A percentile compares a stretch with the other conserved stretches of the same genome.
phyloP scores from a whole-genome alignment of 2,888 invertebrate genomes.

The Bellardia pandia region DNA sequence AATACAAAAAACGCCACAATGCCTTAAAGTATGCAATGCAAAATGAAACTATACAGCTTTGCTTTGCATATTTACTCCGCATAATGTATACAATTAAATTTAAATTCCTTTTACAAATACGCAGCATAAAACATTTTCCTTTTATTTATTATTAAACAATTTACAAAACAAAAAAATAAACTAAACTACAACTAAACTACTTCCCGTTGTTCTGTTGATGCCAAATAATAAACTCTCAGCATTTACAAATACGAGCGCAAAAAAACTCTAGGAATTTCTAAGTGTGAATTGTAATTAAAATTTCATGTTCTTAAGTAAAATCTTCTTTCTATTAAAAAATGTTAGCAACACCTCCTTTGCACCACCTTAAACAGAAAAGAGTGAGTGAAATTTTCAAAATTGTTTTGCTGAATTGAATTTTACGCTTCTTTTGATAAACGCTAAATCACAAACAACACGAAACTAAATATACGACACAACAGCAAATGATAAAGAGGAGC shows the following conservation, averaged over 20 bases:
- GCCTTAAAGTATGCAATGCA: slow-evolving; percentile 57
- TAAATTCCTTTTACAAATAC: slow-evolving; percentile 50
- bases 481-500: slow-evolving; percentile 2
- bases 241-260: slow-evolving; percentile 32
- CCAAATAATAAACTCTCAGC: slow-evolving; percentile 52
- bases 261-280: slow-evolving; percentile 21
- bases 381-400: slow-evolving; percentile 43
- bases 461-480: neutral
- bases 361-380: neutral
- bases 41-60: slow-evolving; percentile 46
- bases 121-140: slow-evolving; percentile 42
- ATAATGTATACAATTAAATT: slow-evolving; percentile 53
- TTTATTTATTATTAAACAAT: slow-evolving; percentile 61
- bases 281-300: slow-evolving; percentile 71
- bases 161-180: slow-evolving; percentile 15
- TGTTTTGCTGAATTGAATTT: slow-evolving; percentile 49
- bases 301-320: slow-evolving; percentile 64
- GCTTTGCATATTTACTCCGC: slow-evolving; percentile 1
- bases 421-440: slow-evolving; percentile 57
- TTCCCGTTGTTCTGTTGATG: slow-evolving; percentile 30
- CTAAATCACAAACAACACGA: neutral
- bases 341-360: slow-evolving; percentile 35
- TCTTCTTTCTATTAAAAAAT: slow-evolving; percentile 39
- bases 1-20: slow-evolving; percentile 22
- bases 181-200: slow-evolving; percentile 43